A percentile compares a stretch with the other conserved stretches of the same genome.
Conservation (phyloP, 2,113 vertebrate genomes). For the Neolamprologus caudopunctatus region DNA sequence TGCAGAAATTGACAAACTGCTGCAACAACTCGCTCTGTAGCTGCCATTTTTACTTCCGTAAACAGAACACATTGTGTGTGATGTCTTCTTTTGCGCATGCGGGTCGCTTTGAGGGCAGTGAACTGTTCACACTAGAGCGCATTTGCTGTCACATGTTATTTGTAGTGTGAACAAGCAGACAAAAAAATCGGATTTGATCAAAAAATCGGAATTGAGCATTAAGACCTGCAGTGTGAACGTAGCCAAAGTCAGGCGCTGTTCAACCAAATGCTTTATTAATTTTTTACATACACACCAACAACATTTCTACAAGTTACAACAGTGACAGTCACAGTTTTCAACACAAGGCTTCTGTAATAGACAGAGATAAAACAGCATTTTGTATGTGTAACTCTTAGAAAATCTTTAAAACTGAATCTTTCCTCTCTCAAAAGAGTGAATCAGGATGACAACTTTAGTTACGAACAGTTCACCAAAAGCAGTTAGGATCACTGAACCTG, state of each 20-base stretch:
- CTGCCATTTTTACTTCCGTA: neutral
- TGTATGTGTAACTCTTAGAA: neutral
- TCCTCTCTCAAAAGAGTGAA: neutral
- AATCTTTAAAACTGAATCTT: neutral
- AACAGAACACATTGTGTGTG: fast-evolving
- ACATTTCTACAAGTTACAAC: neutral
- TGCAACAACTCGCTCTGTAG: neutral
- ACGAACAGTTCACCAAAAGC: neutral
- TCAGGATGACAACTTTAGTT: neutral
- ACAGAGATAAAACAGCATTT: neutral
- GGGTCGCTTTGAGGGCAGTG: neutral
- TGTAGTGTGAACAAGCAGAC: neutral
- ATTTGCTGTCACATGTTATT: neutral
- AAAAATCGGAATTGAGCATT: neutral
- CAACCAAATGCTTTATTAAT: neutral
- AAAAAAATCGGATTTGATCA: neutral
- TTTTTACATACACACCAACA: neutral
- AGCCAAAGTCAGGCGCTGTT: neutral
- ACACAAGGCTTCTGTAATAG: neutral
- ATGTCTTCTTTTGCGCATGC: neutral
- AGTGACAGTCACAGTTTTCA: neutral
- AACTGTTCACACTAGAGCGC: neutral
- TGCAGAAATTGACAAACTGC: neutral
- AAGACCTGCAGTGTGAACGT: neutral
- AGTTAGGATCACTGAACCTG: neutral